Evolutionary conservation across 1,140 invertebrate species (phyloP).

Genomic region (Lethrus apterus): DNA sequence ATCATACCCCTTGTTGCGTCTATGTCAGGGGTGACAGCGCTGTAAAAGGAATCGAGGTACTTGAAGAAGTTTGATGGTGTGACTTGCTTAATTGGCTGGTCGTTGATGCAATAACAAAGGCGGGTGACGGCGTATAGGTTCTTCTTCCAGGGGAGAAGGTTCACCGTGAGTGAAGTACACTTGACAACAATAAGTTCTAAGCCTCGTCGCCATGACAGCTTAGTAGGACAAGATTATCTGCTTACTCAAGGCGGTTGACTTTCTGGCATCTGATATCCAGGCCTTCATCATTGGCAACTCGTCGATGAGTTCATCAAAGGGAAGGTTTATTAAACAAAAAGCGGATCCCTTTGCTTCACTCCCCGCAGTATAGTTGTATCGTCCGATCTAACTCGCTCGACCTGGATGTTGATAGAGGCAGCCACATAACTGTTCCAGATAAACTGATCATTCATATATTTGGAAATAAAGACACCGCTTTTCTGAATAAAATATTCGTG

Average conservation of each 20-base stretch:
- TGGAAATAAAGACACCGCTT: too few species aligned
- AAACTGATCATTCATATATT: too few species aligned
- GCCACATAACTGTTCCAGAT: slow-evolving; percentile 21
- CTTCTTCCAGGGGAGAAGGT: too few species aligned
- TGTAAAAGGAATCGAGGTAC: too few species aligned
- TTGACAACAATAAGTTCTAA: too few species aligned
- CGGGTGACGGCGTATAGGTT: background rate
- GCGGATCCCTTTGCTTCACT: slow-evolving; percentile 46
- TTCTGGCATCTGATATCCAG: background rate
- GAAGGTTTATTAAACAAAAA: slow-evolving; percentile 45
- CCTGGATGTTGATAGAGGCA: slow-evolving; percentile 18
- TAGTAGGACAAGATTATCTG: background rate
- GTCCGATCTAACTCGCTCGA: slow-evolving; percentile 23
- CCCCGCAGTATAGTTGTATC: slow-evolving; percentile 27
- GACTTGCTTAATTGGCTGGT: background rate
- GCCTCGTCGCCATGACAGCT: too few species aligned
- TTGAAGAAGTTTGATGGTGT: background rate
- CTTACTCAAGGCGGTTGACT: background rate
- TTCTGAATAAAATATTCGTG: too few species aligned
- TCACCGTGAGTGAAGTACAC: too few species aligned
- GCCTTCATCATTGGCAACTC: slow-evolving; percentile 1
- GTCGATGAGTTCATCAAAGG: slow-evolving; percentile 38
- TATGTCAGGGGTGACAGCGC: too few species aligned
- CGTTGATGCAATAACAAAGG: background rate
- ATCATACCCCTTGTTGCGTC: too few species aligned